A percentile compares a stretch with the other conserved stretches of the same genome.
Conservation (phyloP, 2,797 vertebrate genomes). For the Dendrocincla fuliginosa region DNA sequence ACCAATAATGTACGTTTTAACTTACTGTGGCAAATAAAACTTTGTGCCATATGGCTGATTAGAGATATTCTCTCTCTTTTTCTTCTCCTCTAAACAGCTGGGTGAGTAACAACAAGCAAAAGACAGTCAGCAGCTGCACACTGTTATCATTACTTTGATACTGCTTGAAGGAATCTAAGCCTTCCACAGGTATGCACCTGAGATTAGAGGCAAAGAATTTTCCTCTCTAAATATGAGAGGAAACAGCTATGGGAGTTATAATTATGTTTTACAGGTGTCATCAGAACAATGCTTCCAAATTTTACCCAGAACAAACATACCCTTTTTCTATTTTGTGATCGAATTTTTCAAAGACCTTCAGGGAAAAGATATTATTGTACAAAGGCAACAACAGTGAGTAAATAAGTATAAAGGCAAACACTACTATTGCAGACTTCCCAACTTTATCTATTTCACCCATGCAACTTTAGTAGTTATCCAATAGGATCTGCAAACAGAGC, state of each 20-base stretch:
- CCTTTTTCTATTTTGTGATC: constrained; percentile 64
- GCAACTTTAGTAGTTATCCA: constrained; percentile 34
- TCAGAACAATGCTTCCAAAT: constrained; percentile 54
- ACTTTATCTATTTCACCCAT: constrained; percentile 24
- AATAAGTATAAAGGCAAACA: constrained; percentile 56
- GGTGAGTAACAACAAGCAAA: constrained; percentile 78
- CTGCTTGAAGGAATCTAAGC: constrained; percentile 82
- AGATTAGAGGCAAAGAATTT: constrained; percentile 74
- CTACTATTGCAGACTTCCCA: constrained; percentile 19
- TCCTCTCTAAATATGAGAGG: constrained; percentile 61
- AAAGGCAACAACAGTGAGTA: constrained; percentile 44
- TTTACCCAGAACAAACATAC: constrained; percentile 57
- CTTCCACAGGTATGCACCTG: constrained; percentile 85
- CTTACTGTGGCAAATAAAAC: constrained; percentile 77
- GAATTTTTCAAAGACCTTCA: constrained; percentile 64
- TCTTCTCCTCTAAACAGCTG: constrained; percentile 78
- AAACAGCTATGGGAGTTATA: constrained; percentile 78
- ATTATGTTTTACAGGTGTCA: constrained; percentile 83
- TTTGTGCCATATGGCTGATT: constrained; percentile 93
- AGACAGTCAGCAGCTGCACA: constrained; percentile 90
- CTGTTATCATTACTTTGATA: constrained; percentile 87
- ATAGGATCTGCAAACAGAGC: constrained; percentile 35
- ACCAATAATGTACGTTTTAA: constrained; percentile 69
- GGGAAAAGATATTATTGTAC: constrained; percentile 60
- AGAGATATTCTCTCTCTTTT: constrained; percentile 85